phyloP scores from a whole-genome alignment of 2,113 vertebrate genomes.

The Calidris pygmaea region DNA sequence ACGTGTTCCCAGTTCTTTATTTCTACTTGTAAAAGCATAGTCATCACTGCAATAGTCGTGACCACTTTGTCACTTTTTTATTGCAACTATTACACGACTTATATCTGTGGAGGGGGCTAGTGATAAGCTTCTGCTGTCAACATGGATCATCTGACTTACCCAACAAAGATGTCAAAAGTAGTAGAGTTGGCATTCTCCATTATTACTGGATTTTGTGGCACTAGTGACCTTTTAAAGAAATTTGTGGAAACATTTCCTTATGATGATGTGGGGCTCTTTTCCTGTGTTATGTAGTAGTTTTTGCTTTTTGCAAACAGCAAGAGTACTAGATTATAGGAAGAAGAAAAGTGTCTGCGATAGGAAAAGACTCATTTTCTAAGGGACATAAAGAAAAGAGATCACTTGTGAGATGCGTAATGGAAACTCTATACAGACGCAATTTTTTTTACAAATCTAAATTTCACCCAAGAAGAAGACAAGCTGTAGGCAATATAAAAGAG shows the following conservation, averaged over 20 bases:
- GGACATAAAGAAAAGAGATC: not conserved
- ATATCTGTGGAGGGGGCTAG: not conserved
- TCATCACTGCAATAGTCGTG: not conserved
- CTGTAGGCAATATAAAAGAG: not conserved
- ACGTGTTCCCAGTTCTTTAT: not conserved
- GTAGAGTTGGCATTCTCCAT: not conserved
- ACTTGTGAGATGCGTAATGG: not conserved
- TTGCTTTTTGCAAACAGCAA: not conserved
- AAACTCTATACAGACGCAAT: not conserved
- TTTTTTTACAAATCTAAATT: not conserved
- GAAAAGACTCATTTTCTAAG: not conserved
- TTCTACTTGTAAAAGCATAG: not conserved
- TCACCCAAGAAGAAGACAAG: not conserved
- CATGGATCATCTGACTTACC: not conserved
- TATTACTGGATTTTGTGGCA: not conserved
- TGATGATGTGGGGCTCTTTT: fast-evolving
- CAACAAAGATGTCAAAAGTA: not conserved
- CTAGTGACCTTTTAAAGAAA: not conserved
- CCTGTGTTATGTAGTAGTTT: not conserved
- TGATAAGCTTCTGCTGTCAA: not conserved
- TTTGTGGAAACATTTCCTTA: not conserved
- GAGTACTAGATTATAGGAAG: not conserved
- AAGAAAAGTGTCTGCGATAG: not conserved
- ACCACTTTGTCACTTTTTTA: not conserved
- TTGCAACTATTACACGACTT: not conserved